phyloP scores from a whole-genome alignment of 2,113 vertebrate genomes.

The Haemorhous mexicanus region DNA sequence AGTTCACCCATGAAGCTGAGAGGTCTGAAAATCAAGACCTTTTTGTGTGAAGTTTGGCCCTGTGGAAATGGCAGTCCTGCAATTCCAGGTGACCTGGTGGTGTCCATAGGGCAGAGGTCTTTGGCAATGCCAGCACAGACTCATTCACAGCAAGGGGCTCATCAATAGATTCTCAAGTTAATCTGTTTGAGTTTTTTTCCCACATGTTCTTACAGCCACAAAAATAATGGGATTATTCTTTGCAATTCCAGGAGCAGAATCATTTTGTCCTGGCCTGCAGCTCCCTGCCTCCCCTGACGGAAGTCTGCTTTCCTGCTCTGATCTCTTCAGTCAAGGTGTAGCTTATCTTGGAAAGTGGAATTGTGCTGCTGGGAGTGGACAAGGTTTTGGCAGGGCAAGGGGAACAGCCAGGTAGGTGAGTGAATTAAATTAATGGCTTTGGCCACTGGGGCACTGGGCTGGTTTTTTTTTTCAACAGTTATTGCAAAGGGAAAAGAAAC shows the following conservation, averaged over 20 bases:
- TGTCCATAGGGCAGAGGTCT: neutral
- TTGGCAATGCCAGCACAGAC: neutral
- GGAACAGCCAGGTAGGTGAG: neutral
- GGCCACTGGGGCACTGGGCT: neutral
- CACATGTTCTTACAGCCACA: neutral
- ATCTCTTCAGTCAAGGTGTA: neutral
- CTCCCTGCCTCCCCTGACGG: neutral
- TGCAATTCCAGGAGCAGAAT: neutral
- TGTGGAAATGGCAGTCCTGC: neutral
- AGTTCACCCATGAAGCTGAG: neutral
- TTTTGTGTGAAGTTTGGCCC: neutral
- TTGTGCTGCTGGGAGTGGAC: neutral
- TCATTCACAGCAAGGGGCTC: neutral
- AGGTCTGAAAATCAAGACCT: neutral
- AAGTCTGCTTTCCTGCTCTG: neutral
- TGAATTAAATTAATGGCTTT: neutral
- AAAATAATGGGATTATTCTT: neutral
- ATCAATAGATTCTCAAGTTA: neutral
- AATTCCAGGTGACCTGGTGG: neutral
- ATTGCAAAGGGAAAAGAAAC: neutral
- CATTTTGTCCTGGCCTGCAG: neutral
- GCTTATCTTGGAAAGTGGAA: neutral
- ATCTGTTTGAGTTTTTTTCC: neutral
- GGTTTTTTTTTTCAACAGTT: neutral
- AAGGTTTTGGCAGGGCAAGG: neutral